Percentiles rank a stretch among this genome's conserved stretches.
phyloP scores from a whole-genome alignment of 2,888 invertebrate genomes.

The Harpagoxenus sublaevis region DNA sequence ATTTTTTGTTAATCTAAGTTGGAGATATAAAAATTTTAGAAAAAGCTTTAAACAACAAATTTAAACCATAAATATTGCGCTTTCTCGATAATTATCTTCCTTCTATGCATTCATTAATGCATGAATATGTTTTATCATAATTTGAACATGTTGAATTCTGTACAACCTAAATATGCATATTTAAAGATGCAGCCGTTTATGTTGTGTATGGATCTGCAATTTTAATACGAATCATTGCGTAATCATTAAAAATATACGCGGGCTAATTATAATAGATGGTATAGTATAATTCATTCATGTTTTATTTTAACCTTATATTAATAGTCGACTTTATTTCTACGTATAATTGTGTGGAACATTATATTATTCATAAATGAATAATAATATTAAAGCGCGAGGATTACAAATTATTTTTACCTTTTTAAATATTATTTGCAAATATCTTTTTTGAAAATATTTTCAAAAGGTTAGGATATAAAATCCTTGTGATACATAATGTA shows the following conservation, averaged over 20 bases:
- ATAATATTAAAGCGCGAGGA: neutral
- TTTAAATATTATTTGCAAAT: neutral
- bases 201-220: neutral
- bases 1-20: neutral
- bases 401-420: neutral
- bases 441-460: neutral
- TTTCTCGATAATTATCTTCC: neutral
- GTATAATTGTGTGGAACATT: neutral
- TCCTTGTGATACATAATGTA: neutral
- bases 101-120: neutral
- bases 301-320: slow-evolving; percentile 30
- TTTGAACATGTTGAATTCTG: neutral
- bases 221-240: slow-evolving; percentile 17
- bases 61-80: neutral
- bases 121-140: neutral
- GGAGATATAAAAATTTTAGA: neutral
- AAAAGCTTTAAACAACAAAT: neutral
- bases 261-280: slow-evolving; percentile 7
- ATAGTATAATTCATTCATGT: neutral
- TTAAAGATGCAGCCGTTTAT: neutral
- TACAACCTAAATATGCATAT: neutral
- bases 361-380: neutral
- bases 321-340: neutral
- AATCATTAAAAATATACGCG: slow-evolving; percentile 10
- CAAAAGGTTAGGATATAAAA: neutral